phyloP scores from a whole-genome alignment of 2,113 vertebrate species.

The Dunckerocampus dactyliophorus region DNA sequence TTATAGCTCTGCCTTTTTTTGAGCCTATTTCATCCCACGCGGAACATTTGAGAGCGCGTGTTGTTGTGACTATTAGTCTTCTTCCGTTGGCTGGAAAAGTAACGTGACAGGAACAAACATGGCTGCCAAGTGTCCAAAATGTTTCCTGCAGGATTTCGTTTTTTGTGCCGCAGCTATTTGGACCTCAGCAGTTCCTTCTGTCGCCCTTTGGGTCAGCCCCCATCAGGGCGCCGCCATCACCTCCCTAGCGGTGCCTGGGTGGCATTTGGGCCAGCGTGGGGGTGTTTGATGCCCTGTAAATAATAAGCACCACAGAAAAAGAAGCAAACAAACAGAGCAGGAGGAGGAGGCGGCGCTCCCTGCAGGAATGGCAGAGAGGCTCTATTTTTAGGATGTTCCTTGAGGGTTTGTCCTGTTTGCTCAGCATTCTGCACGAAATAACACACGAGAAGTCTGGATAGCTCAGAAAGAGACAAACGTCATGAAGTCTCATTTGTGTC shows the following conservation, averaged over 20 bases:
- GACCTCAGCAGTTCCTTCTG: too few relatives aligned
- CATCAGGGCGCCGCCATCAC: slow-evolving; percentile 31
- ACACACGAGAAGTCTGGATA: slow-evolving; percentile 1
- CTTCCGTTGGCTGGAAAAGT: neutral
- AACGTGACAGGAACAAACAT: slow-evolving; percentile 30
- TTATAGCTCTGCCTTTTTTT: too few relatives aligned
- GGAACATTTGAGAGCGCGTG: neutral
- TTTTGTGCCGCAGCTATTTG: slow-evolving; percentile 66
- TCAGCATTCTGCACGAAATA: slow-evolving; percentile 23
- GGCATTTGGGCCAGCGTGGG: slow-evolving; percentile 44
- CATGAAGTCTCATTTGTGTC: slow-evolving; percentile 19
- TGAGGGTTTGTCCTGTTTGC: slow-evolving; percentile 51
- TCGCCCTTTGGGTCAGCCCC: slow-evolving; percentile 59
- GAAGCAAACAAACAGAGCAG: slow-evolving; percentile 65
- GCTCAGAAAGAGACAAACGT: slow-evolving; percentile 1
- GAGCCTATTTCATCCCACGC: neutral
- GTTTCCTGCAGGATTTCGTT: slow-evolving; percentile 28
- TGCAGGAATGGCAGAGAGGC: neutral
- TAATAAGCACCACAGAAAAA: slow-evolving; percentile 67
- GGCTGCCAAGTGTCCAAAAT: slow-evolving; percentile 25
- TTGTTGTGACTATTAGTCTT: neutral
- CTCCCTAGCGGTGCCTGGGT: slow-evolving; percentile 39
- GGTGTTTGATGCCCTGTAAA: slow-evolving; percentile 68
- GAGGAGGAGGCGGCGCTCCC: neutral
- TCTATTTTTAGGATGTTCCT: slow-evolving; percentile 52